Base-by-base conservation (phyloP, 2,888 invertebrate genomes). In the Clitarchus hookeri region DNA sequence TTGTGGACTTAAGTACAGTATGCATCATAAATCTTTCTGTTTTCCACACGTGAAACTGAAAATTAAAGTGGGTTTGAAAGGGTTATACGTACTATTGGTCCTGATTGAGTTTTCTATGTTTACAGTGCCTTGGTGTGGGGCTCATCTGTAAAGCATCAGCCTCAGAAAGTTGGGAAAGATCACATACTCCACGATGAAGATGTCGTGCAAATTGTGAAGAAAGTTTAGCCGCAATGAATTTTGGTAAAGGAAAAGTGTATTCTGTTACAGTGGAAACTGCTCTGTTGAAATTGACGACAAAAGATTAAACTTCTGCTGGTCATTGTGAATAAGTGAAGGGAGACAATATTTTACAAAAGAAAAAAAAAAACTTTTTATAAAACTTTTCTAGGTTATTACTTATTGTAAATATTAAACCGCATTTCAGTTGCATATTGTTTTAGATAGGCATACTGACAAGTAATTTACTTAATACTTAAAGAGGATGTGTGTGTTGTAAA, bases 181-280 rank as follows among this genome's bases (percentile, higher is more conserved):
- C 99, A 99, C 91, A 92, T 97, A 23, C 92, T 99, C 54, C 94
- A 95, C 88, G 99, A 99, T 91, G 99, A 99, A 93, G 99, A 99
- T 91, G 99, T 99, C 88, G 99, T 99, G 82, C 99, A 99, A 93
- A 97, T 99, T 92, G 98, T 99, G 85, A 99, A 99, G 92, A 99
- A 98, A 94, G 95, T 96, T 87, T 95, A 82, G 82, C n/a, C 8
- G 6, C 1, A 6, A n/a, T 65, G 89, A 90, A n/a, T 53, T 13
- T n/a, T 84, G 27, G 16, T 65, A n/a, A 65, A 65, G 16, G 8
- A 65, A 65, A 65, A 23, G 16, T 65, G 19, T 23, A 65, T 65
- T 65, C 65, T 65, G 65, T n/a, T n/a, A 65, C 19, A 65, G 12
- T 65, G 65, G 6, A 48, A 65, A 23, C 23, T 65, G n/a, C n/a